These are phyloP conservation scores for Thamnophis sirtalis DNA, from an alignment of 2,113 vertebrate species.

Conservation along the genomic window DNA sequence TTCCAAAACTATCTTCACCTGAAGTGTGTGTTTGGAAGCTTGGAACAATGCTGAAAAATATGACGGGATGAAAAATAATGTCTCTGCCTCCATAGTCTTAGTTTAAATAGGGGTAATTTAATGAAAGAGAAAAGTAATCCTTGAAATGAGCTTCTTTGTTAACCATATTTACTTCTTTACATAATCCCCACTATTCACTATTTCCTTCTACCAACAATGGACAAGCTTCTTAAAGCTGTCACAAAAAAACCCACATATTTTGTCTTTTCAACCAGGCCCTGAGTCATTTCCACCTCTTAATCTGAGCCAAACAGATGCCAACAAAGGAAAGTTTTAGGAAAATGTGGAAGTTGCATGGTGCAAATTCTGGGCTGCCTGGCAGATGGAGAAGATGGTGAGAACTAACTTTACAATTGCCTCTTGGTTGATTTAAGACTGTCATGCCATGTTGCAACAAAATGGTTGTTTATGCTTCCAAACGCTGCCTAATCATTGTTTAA, in stretches of 20 bases:
- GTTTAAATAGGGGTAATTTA: background rate
- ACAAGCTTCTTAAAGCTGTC: background rate
- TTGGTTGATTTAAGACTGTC: background rate
- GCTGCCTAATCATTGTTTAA: background rate
- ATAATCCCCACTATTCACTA: background rate
- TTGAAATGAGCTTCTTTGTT: background rate
- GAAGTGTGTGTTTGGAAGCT: background rate
- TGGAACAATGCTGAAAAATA: background rate
- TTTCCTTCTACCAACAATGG: background rate
- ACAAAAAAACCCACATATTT: background rate
- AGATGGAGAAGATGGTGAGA: background rate
- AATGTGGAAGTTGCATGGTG: background rate
- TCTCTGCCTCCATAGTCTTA: background rate
- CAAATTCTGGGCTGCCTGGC: background rate
- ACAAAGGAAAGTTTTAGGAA: background rate
- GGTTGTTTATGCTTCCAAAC: background rate
- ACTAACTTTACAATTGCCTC: background rate
- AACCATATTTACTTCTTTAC: background rate
- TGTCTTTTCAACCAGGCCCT: background rate
- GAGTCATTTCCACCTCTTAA: background rate
- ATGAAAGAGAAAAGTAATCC: background rate
- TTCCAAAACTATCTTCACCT: background rate
- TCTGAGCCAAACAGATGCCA: background rate
- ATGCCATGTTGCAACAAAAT: background rate
- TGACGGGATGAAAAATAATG: background rate